A percentile compares a stretch with the other conserved stretches of the same genome.
phyloP scores from a whole-genome alignment of 2,888 invertebrate genomes.

The Galerucella nymphaeae region DNA sequence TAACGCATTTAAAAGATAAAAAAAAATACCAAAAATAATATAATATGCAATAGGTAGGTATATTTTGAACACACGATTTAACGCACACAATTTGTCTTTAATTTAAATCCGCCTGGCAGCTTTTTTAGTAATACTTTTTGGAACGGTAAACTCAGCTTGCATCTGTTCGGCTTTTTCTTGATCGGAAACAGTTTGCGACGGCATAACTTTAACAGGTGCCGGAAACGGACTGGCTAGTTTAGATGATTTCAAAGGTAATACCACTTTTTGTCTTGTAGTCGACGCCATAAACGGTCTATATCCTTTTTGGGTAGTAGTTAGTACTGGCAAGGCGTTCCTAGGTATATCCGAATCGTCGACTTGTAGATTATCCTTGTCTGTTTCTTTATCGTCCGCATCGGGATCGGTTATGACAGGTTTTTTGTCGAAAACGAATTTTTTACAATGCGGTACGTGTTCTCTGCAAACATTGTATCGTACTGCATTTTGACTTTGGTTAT shows the following conservation, averaged over 20 bases:
- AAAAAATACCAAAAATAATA: too few relatives aligned
- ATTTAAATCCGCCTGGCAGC: background rate
- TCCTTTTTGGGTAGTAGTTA: constrained; percentile 33
- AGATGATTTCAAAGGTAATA: constrained; percentile 57
- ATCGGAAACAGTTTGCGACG: constrained; percentile 60
- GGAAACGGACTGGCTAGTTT: constrained; percentile 62
- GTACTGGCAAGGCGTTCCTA: background rate
- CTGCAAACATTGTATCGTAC: constrained; percentile 11
- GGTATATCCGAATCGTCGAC: constrained; percentile 5
- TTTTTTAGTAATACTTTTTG: constrained; percentile 39
- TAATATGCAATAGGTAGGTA: too few relatives aligned
- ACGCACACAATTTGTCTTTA: constrained; percentile 3
- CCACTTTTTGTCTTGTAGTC: constrained; percentile 58
- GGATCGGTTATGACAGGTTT: background rate
- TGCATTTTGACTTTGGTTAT: background rate
- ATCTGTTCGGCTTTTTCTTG: constrained; percentile 62
- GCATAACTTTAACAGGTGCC: constrained; percentile 61
- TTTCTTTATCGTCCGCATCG: background rate
- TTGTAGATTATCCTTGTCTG: background rate
- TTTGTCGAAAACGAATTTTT: constrained; percentile 19
- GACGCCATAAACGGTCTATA: constrained; percentile 56
- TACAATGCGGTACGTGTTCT: background rate
- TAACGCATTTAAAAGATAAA: too few relatives aligned
- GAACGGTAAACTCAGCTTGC: constrained; percentile 55
- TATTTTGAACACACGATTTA: too few relatives aligned